phyloP scores from a whole-genome alignment of 2,888 invertebrate genomes.

The Zeuzera pyrina region DNA sequence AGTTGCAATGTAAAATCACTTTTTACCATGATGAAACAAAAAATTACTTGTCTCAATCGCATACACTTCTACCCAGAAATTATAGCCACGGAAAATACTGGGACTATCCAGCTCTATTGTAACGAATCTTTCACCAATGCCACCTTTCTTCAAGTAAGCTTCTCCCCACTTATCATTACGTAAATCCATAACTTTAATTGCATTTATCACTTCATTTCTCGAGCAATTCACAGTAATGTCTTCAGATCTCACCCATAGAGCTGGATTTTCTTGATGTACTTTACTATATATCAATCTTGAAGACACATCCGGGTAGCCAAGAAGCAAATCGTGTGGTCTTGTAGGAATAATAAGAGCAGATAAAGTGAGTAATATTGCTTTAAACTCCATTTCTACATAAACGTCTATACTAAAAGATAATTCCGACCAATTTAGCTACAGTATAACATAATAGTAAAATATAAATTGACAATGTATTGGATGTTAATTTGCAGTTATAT shows the following conservation, averaged over 20 bases:
- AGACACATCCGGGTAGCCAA: conserved; percentile 40
- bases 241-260: conserved; percentile 23
- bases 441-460: no score
- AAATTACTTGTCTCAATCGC: conserved; percentile 29
- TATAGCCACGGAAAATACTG: conserved; percentile 41
- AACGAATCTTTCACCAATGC: conserved; percentile 43
- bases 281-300: conserved; percentile 47
- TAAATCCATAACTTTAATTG: conserved; percentile 42
- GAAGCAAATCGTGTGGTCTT: conserved; percentile 12
- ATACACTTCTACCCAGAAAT: conserved; percentile 52
- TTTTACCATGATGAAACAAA: neutral
- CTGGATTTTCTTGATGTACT: conserved; percentile 50
- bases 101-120: conserved; percentile 48
- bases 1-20: no score
- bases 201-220: conserved; percentile 41
- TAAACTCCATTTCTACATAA: no score
- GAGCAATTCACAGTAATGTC: conserved; percentile 19
- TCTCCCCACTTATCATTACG: conserved; percentile 46
- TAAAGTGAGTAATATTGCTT: no score
- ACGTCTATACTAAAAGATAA: no score
- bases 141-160: conserved; percentile 40
- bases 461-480: no score
- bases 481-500: no score
- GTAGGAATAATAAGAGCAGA: no score
- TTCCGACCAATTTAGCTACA: no score